phyloP scores from a whole-genome alignment of 2,113 vertebrate species.

The Cyanoderma ruficeps region DNA sequence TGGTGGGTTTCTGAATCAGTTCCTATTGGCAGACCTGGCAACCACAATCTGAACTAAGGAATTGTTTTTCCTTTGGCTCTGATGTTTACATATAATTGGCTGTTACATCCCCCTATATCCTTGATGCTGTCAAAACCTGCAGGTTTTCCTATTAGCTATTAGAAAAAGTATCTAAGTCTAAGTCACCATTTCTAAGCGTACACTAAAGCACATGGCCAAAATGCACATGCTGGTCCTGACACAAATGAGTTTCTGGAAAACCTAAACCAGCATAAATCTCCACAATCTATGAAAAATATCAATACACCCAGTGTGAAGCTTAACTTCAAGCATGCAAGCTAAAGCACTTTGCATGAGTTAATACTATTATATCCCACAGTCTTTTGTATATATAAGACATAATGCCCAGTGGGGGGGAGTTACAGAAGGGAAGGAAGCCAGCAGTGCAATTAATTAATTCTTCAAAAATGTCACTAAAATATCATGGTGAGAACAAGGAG shows the following conservation, averaged over 20 bases:
- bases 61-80: background rate
- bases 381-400: background rate
- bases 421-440: background rate
- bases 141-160: background rate
- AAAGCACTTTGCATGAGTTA: background rate
- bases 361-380: background rate
- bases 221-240: background rate
- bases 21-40: background rate
- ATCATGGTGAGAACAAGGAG: background rate
- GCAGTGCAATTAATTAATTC: background rate
- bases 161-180: background rate
- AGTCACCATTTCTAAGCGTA: background rate
- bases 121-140: background rate
- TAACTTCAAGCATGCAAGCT: background rate
- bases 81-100: background rate
- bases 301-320: background rate
- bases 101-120: background rate
- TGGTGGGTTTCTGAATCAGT: background rate
- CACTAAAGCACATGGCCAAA: background rate
- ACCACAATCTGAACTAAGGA: background rate
- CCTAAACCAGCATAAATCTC: background rate
- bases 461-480: slow-evolving; percentile 26
- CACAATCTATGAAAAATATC: background rate
- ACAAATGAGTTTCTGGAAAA: background rate
- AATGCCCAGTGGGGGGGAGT: background rate